These are phyloP conservation scores for Nyctibius bracteatus DNA, from an alignment of 2,113 vertebrate species.

Conservation along the genomic window DNA sequence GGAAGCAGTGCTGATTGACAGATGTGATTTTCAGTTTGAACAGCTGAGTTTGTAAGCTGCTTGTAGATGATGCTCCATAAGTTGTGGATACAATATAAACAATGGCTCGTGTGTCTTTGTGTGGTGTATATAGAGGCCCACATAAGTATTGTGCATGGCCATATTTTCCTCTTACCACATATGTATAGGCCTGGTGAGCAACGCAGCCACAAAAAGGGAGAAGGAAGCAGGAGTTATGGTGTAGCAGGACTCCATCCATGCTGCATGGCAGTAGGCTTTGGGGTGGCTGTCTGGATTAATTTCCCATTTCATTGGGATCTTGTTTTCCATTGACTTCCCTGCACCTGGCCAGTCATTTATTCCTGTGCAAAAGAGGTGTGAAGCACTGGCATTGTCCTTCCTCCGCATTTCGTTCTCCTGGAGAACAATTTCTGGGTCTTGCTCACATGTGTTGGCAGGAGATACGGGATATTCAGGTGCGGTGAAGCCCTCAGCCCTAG, in stretches of 20 bases:
- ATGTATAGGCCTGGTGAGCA: background rate
- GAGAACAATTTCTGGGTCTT: background rate
- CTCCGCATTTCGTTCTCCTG: background rate
- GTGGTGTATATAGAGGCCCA: background rate
- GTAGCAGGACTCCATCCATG: background rate
- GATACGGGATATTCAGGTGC: fast-evolving
- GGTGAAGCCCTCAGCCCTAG: background rate
- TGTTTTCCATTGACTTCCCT: background rate
- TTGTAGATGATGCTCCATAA: background rate
- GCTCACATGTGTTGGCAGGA: fast-evolving
- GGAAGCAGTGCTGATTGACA: background rate
- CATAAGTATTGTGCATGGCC: fast-evolving
- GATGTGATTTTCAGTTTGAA: background rate
- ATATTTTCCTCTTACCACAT: background rate
- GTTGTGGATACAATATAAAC: background rate
- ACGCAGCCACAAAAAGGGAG: background rate
- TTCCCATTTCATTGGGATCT: background rate
- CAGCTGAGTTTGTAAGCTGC: background rate
- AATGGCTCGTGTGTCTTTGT: fast-evolving
- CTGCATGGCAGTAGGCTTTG: background rate
- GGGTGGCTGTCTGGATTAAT: background rate
- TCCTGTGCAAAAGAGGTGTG: background rate
- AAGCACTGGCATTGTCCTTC: background rate
- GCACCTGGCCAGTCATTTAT: background rate
- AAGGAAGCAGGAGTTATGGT: background rate